Evolutionary conservation across 92 coral and sea anemone genomes (phyloP), one percentile per base, ranked within the genome.

Genomic region (Porites divaricata): DNA sequence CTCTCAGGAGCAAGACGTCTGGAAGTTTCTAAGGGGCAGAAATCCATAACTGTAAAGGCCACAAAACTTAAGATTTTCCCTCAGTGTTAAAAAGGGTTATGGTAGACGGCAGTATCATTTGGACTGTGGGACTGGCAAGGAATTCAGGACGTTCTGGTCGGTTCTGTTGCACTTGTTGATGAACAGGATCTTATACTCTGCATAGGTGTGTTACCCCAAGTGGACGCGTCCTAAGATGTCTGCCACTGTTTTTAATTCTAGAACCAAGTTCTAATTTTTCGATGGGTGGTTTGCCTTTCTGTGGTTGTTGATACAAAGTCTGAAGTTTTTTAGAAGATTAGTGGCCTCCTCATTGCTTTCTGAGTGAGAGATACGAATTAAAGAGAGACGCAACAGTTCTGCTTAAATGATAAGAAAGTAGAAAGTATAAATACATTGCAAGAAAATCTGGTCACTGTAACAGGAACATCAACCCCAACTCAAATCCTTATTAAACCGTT

Each of bases 101-200:
- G 24, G 85, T 82, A 50, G 75, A 72, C 63, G 81, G 86, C 15
- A 70, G 72, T 63, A 63, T 51, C 52, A 41, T 45, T 21, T 21
- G 71, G 19, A 63, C 41, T 86, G 8, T 51, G 79, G 74, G 45
- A 35, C 45, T 35, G 45, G 45, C 26, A 81, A 11, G 90, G 93
- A 19, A 74, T 53, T 6, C 88, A 86, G 51, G 81, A 74, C 51
- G 63, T 81, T 10, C 21, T 26, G 28, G 50, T 90, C n/a, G 76
- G 67, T 63, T 80, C 68, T 8, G 67, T 83, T 45, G 74, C 84
- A 15, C 89, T 86, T 62, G 79, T 84, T 74, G 88, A 88, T 14
- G 67, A 72, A 75, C 91, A 87, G 58, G 87, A 87, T 24, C 91
- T 81, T 22, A 84, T 91, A 23, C 68, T 91, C 69, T 87, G 95